Percentiles rank a stretch among this genome's conserved stretches.
Conservation (phyloP, 2,797 vertebrate species). For the Mormyrus proboscirostris region DNA sequence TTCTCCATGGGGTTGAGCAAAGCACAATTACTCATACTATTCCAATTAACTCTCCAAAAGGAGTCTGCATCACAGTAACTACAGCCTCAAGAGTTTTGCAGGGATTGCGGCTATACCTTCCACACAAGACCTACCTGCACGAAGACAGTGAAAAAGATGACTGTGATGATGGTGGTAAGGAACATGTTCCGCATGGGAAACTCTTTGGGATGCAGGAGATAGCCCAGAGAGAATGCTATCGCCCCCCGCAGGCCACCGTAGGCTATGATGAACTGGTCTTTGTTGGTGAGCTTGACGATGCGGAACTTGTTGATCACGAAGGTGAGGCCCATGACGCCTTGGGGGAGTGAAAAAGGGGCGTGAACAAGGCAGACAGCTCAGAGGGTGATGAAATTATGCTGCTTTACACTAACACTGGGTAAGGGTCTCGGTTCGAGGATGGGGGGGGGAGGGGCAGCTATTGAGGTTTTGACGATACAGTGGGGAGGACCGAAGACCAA, state of each 20-base stretch:
- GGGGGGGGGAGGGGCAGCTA: not conserved
- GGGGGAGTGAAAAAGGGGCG: not conserved
- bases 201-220: conserved; percentile 64
- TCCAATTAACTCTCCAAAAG: not conserved
- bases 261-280: conserved; percentile 97
- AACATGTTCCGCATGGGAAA: conserved; percentile 82
- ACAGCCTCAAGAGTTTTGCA: not conserved
- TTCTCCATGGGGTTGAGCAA: not conserved
- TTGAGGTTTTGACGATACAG: not conserved
- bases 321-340: conserved; percentile 87
- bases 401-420: not conserved
- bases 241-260: conserved; percentile 93
- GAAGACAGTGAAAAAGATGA: conserved; percentile 97
- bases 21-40: not conserved
- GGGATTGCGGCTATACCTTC: not conserved
- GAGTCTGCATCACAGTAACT: not conserved
- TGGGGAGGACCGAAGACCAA: not conserved
- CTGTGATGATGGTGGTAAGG: conserved; percentile 95
- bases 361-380: not conserved
- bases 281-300: conserved; percentile 90
- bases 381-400: not conserved
- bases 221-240: conserved; percentile 93
- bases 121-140: conserved; percentile 74
- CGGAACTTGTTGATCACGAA: conserved; percentile 95
- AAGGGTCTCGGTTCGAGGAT: not conserved